Evolutionary conservation across 2,888 invertebrate genomes (phyloP).

Genomic region (Tachina lurida): DNA sequence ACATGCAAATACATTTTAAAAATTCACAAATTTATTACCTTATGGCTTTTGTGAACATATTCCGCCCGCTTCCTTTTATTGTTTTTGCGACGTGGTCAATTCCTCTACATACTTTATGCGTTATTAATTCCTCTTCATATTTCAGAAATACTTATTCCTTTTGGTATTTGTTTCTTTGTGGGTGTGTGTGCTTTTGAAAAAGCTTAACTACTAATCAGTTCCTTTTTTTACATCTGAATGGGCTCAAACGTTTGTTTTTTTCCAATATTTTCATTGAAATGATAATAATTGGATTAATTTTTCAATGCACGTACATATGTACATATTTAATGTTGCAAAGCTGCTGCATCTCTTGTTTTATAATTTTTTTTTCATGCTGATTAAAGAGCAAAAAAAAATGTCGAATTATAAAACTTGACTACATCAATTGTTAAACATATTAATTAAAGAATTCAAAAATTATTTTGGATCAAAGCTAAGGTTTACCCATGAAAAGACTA

Average conservation of each 20-base stretch:
- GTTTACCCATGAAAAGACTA: no score
- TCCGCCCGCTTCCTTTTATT: no score
- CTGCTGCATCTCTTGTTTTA: not conserved
- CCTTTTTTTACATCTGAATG: not conserved
- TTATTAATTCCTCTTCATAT: no score
- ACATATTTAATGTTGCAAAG: constrained; percentile 50
- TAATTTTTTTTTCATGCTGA: not conserved
- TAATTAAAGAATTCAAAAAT: no score
- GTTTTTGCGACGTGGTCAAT: no score
- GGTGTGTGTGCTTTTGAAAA: constrained; percentile 1
- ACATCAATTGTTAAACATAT: not conserved
- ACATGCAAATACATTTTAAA: no score
- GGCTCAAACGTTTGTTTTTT: constrained; percentile 18
- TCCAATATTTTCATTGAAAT: constrained; percentile 77
- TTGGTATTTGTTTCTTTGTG: not conserved
- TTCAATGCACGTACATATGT: constrained; percentile 55
- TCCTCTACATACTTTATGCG: no score
- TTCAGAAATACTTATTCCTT: no score
- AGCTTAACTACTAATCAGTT: constrained; percentile 64
- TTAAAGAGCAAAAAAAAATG: not conserved
- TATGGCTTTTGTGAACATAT: no score
- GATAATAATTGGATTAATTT: constrained; percentile 81
- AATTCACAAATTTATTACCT: no score
- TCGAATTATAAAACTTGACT: not conserved
- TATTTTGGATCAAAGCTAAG: no score